Conservation (phyloP, 1,140 invertebrate genomes). For the Gonatopus flavifemur region DNA sequence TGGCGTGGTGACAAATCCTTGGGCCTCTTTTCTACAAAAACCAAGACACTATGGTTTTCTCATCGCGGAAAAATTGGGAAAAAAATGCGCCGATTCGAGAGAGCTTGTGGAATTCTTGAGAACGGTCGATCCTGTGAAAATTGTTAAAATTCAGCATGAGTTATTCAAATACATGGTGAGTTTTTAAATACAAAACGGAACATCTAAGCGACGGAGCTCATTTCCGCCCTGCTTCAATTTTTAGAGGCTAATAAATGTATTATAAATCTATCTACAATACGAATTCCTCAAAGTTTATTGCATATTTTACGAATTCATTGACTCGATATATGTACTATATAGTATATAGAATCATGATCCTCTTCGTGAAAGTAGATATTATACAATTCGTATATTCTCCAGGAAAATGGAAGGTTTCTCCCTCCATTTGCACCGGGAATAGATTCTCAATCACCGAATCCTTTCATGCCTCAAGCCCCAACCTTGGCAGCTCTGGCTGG, state of each 20-base stretch:
- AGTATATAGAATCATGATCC: too few relatives aligned
- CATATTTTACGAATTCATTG: too few relatives aligned
- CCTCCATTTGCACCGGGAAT: slow-evolving; percentile 35
- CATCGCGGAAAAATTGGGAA: slow-evolving; percentile 49
- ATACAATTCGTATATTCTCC: slow-evolving; percentile 1
- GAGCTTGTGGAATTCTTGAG: slow-evolving; percentile 54
- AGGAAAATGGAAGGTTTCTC: slow-evolving; percentile 25
- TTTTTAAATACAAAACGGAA: too few relatives aligned
- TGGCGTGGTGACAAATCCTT: slow-evolving; percentile 54
- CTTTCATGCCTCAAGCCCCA: slow-evolving; percentile 51
- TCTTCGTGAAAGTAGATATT: too few relatives aligned
- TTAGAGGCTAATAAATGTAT: too few relatives aligned
- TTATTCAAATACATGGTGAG: too few relatives aligned
- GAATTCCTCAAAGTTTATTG: too few relatives aligned
- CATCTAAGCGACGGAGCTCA: too few relatives aligned
- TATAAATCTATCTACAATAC: too few relatives aligned
- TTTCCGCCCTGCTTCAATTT: too few relatives aligned
- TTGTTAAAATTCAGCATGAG: slow-evolving; percentile 7
- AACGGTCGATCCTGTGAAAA: slow-evolving; percentile 33
- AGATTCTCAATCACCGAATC: slow-evolving; percentile 39
- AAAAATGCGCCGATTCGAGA: slow-evolving; percentile 47
- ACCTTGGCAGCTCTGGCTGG: slow-evolving; percentile 43
- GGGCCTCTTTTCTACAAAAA: slow-evolving; percentile 34
- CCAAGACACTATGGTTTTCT: slow-evolving; percentile 46
- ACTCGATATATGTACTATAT: too few relatives aligned